Percentiles rank a stretch among this genome's conserved stretches.
Conservation (phyloP, 2,113 vertebrate species). For the Leptosomus discolor region DNA sequence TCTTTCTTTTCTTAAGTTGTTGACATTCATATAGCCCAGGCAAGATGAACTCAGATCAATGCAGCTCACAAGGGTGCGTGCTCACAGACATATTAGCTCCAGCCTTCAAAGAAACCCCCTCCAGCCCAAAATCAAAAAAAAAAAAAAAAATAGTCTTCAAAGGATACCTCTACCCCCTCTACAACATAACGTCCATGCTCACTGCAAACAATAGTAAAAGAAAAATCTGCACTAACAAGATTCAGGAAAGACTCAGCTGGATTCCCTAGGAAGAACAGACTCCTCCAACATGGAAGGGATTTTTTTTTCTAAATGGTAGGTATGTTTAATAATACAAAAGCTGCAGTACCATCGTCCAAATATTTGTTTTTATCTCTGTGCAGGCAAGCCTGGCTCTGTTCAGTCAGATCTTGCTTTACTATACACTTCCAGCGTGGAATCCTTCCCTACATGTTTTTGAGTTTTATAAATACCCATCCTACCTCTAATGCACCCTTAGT, state of each 20-base stretch:
- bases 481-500: neutral
- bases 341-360: neutral
- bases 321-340: slow-evolving; percentile 41
- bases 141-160: neutral
- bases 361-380: slow-evolving; percentile 35
- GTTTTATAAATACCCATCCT: neutral
- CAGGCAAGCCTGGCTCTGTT: slow-evolving; percentile 8
- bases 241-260: neutral
- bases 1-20: neutral
- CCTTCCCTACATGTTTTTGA: neutral
- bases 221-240: slow-evolving; percentile 13
- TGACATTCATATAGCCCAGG: neutral
- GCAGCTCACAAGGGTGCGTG: neutral
- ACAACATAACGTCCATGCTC: neutral
- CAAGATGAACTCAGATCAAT: neutral
- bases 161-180: neutral
- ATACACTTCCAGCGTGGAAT: neutral
- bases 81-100: neutral
- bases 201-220: neutral
- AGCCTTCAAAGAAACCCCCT: slow-evolving; percentile 33
- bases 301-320: neutral
- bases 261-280: slow-evolving; percentile 13
- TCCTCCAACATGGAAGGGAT: neutral
- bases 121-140: slow-evolving; percentile 1
- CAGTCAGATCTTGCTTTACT: neutral